These are phyloP conservation scores for Gerris buenoi DNA, from an alignment of 1,140 invertebrate genomes.

Conservation along the genomic window DNA sequence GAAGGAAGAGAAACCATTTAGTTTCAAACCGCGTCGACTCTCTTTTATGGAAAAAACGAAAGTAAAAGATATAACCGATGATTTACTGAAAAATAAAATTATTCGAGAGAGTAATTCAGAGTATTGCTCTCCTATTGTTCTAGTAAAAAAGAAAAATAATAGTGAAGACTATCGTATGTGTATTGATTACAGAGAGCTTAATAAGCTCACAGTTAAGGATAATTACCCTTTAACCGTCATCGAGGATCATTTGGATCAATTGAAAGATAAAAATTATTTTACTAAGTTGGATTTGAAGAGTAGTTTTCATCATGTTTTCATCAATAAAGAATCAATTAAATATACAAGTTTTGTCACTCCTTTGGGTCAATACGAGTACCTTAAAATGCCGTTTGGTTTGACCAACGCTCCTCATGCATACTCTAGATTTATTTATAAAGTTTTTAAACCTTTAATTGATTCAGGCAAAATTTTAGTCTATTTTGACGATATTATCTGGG, in stretches of 20 bases:
- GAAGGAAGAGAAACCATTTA: neutral
- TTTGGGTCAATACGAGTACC: conserved; percentile 19
- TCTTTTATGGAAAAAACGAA: neutral
- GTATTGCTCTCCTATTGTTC: conserved; percentile 11
- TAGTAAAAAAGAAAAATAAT: conserved; percentile 17
- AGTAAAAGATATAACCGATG: neutral
- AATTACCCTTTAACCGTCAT: conserved; percentile 28
- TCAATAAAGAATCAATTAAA: conserved; percentile 3
- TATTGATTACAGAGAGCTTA: conserved; percentile 27
- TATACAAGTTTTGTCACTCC: conserved; percentile 3
- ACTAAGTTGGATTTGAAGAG: neutral
- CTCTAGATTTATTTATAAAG: conserved; percentile 22
- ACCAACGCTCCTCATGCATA: conserved; percentile 19
- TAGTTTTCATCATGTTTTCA: conserved; percentile 2
- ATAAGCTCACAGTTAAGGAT: conserved; percentile 27
- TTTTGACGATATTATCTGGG: conserved; percentile 23
- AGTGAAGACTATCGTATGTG: conserved; percentile 16
- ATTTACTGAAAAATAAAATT: conserved; percentile 5
- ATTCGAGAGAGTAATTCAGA: conserved; percentile 5
- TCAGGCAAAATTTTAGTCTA: conserved; percentile 17
- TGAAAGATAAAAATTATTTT: conserved; percentile 4
- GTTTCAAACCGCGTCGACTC: neutral
- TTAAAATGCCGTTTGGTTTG: conserved; percentile 25
- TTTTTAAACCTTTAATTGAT: conserved; percentile 19
- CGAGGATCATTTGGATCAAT: conserved; percentile 2